Base-by-base conservation (phyloP, 1,140 invertebrate species). In the Euwallacea similis region DNA sequence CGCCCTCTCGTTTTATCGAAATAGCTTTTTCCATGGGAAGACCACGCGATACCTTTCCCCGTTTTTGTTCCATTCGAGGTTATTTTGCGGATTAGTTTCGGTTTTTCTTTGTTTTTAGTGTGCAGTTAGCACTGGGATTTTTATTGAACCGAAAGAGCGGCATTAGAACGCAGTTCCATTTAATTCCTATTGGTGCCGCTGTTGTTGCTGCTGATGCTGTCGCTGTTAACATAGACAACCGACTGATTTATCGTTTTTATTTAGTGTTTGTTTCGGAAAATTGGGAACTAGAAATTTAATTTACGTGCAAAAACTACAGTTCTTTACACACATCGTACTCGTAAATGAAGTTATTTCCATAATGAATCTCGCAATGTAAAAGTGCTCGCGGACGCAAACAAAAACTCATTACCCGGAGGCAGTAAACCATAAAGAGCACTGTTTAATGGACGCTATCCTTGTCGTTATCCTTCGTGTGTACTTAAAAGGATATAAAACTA, bases 401-500 rank as follows among this genome's bases (percentile, higher is more conserved):
- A 62, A 62, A 62, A 62, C 59, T 62, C 59, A 62, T 62, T 62
- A 62, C 43, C 9, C 10, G 33, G 7, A 16, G 33, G n/a, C 33
- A n/a, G 33, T 42, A 11, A 43, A 62, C 59, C 42, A n/a, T 62
- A 62, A 62, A 62, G 42, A 44, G 42, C 16, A 13, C 10, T n/a
- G 7, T 62, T 43, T 42, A 62, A 42, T 43, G 42, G 21, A 62
- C 42, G n/a, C 33, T 4, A 11, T 9, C 59, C 59, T 33, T 33
- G 21, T 33, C 21, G 21, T 33, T 33, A 33, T 33, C 21, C 21
- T 33, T 33, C 21, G 21, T 33, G 21, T 33, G 21, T 33, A 33
- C 21, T 33, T 33, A 33, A 33, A 33, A 33, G 21, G 21, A 33
- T 33, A 33, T 33, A 33, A 33, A 33, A 33, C 21, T 33, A 33